These are phyloP conservation scores for Tenthredo amoena DNA, from an alignment of 2,888 invertebrate genomes.

Conservation along the genomic window DNA sequence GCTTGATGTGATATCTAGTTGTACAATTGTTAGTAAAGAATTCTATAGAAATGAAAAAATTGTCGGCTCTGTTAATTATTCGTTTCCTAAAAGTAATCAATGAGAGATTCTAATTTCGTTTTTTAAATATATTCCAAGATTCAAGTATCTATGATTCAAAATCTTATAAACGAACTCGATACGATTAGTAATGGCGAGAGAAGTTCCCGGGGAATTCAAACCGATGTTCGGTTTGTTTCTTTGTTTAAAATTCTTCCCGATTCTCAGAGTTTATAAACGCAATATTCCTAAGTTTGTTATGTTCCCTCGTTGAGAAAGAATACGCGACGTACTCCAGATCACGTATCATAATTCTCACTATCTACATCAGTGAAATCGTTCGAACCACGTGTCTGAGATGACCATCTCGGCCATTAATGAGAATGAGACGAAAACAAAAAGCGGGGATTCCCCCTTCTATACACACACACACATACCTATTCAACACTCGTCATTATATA, in stretches of 20 bases:
- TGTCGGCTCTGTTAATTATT: not conserved
- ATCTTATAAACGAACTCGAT: not conserved
- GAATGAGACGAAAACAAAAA: not conserved
- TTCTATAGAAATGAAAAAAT: not conserved
- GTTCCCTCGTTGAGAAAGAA: not conserved
- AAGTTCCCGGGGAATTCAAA: not conserved
- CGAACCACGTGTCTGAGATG: not conserved
- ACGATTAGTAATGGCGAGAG: not conserved
- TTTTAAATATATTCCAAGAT: no score
- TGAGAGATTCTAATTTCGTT: no score
- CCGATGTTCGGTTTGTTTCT: not conserved
- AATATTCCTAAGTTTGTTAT: not conserved
- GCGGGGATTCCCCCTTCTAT: not conserved
- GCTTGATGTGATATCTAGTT: not conserved
- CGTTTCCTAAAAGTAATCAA: not conserved
- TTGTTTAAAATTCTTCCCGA: not conserved
- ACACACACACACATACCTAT: not conserved
- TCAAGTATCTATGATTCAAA: not conserved
- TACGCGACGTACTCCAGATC: not conserved
- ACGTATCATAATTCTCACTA: not conserved
- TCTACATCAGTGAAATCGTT: not conserved
- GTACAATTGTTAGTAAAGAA: not conserved
- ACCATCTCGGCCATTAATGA: not conserved
- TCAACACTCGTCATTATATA: not conserved
- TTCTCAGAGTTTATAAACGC: not conserved